Conservation (phyloP, 1,140 invertebrate genomes). For the Odontomachus brunneus region DNA sequence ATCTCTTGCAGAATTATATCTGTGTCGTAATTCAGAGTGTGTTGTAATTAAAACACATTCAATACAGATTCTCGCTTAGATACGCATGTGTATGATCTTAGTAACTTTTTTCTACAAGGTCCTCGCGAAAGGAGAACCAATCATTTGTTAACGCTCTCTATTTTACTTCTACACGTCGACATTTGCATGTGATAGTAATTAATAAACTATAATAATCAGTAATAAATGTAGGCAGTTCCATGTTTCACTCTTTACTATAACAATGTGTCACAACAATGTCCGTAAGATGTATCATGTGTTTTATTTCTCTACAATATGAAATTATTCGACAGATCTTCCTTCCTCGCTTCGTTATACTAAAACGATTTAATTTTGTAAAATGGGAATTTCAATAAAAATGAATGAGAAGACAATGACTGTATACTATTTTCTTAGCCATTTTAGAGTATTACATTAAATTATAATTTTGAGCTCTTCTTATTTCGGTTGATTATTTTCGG, state of each 20-base stretch:
- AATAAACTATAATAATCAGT: conserved; percentile 63
- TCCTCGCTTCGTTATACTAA: conserved; percentile 38
- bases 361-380: conserved; percentile 48
- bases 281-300: conserved; percentile 63
- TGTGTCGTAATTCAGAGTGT: no score
- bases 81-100: conserved; percentile 11
- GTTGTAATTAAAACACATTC: not conserved
- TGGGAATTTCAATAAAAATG: conserved; percentile 60
- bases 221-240: conserved; percentile 67
- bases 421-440: conserved; percentile 33
- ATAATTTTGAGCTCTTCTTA: conserved; percentile 5
- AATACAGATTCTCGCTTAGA: not conserved
- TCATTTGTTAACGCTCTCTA: conserved; percentile 31
- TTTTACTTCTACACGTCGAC: conserved; percentile 36
- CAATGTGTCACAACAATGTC: conserved; percentile 52
- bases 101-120: not conserved
- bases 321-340: conserved; percentile 22
- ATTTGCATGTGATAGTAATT: conserved; percentile 63
- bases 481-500: conserved; percentile 22
- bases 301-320: conserved; percentile 25
- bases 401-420: conserved; percentile 16
- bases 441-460: conserved; percentile 14
- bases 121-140: not conserved
- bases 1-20: conserved; percentile 1
- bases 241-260: conserved; percentile 49